These are phyloP conservation scores for Tetraodon nigroviridis DNA, from an alignment of 2,113 vertebrate genomes.

Conservation along the genomic window DNA sequence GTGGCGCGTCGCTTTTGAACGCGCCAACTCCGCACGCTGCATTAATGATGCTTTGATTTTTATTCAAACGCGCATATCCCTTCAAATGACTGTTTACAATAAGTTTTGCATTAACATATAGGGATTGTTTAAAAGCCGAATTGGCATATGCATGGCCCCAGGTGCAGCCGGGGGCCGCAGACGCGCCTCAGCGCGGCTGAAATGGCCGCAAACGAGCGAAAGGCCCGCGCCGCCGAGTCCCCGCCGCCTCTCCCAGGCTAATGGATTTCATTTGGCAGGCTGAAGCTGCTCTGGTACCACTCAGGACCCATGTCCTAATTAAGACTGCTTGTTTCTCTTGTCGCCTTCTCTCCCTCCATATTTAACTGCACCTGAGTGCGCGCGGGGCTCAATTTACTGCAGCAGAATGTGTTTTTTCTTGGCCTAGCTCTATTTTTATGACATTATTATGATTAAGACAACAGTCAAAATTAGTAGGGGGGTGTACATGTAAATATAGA, in stretches of 20 bases:
- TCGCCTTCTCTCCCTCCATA: slow-evolving; percentile 30
- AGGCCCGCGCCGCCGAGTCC: slow-evolving; percentile 9
- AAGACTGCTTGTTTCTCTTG: slow-evolving; percentile 56
- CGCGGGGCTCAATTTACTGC: slow-evolving; percentile 9
- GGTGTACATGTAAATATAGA: too few species aligned
- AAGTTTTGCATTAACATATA: slow-evolving; percentile 54
- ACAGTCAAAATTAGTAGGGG: neutral
- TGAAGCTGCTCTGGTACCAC: slow-evolving; percentile 49
- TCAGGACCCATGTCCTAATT: slow-evolving; percentile 48
- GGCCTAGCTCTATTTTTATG: neutral
- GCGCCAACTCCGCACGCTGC: too few species aligned
- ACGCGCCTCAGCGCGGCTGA: slow-evolving; percentile 38
- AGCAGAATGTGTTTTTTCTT: neutral
- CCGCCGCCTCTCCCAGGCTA: slow-evolving; percentile 47
- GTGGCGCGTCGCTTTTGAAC: too few species aligned
- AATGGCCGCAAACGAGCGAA: slow-evolving; percentile 53
- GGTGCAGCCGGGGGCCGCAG: slow-evolving; percentile 54
- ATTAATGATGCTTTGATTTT: too few species aligned
- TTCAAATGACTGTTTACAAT: slow-evolving; percentile 37
- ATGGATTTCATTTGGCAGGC: slow-evolving; percentile 61
- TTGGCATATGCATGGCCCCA: slow-evolving; percentile 60
- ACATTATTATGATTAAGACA: neutral
- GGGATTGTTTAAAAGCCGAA: slow-evolving; percentile 42
- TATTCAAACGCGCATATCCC: too few species aligned
- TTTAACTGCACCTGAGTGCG: slow-evolving; percentile 36